A percentile compares a stretch with the other conserved stretches of the same genome.
phyloP scores from a whole-genome alignment of 2,888 invertebrate species.

The Hetaerina titia region DNA sequence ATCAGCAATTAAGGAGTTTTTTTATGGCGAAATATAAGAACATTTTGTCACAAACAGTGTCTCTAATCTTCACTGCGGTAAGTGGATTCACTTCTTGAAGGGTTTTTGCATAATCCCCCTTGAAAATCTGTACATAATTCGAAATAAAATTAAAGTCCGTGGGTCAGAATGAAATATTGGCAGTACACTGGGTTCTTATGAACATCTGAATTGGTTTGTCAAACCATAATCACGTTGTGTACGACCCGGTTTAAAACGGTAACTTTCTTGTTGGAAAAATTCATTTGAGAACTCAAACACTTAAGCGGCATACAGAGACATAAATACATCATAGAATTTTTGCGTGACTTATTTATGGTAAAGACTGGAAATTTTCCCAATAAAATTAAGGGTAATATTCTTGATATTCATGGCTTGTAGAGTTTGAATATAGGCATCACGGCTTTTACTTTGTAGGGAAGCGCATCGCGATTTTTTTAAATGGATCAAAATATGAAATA shows the following conservation, averaged over 20 bases:
- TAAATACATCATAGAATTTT: background rate
- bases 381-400: background rate
- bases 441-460: background rate
- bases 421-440: background rate
- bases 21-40: background rate
- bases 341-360: background rate
- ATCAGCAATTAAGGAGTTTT: background rate
- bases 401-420: background rate
- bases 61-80: background rate
- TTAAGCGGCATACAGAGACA: background rate
- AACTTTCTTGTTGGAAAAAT: background rate
- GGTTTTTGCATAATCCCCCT: constrained; percentile 34
- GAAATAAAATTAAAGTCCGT: background rate
- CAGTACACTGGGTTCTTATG: background rate
- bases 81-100: constrained; percentile 5
- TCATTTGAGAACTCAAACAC: background rate
- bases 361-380: background rate
- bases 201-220: background rate
- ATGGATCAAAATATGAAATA: background rate
- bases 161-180: constrained; percentile 1
- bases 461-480: background rate
- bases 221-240: background rate
- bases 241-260: background rate
- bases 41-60: background rate
- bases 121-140: background rate